Percentiles rank a stretch among this genome's conserved stretches.
Evolutionary conservation across 2,797 vertebrate genomes (phyloP).

Genomic region (Cacajao melanocephalus): DNA sequence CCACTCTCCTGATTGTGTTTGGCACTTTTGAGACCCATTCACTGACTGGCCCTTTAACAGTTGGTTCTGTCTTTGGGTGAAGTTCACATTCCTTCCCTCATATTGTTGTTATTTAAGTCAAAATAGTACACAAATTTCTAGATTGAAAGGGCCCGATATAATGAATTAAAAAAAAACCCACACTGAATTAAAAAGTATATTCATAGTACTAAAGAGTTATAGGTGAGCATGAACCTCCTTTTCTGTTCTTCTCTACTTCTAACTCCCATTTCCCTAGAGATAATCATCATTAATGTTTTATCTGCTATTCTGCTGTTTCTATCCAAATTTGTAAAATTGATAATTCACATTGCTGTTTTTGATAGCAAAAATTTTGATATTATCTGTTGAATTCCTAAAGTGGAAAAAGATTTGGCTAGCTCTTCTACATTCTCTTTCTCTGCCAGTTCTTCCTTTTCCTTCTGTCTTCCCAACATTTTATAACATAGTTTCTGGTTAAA

Average conservation of each 20-base stretch:
- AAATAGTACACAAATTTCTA: not conserved
- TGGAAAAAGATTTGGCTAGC: not conserved
- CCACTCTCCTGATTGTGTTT: constrained; percentile 53
- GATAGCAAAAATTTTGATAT: not conserved
- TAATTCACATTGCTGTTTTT: not conserved
- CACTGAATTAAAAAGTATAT: not conserved
- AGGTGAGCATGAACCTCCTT: not conserved
- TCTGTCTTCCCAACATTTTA: not conserved
- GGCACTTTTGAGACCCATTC: constrained; percentile 47
- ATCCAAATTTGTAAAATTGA: not conserved
- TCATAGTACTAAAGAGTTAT: not conserved
- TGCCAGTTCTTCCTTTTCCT: not conserved
- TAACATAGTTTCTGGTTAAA: constrained; percentile 24
- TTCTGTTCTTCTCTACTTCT: not conserved
- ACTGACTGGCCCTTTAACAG: not conserved
- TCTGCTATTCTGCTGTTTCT: not conserved
- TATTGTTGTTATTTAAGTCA: constrained; percentile 41
- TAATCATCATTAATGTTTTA: not conserved
- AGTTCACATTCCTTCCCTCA: constrained; percentile 27
- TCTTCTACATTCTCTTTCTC: not conserved
- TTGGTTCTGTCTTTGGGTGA: constrained; percentile 18
- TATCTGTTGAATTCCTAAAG: constrained; percentile 1
- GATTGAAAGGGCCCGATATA: not conserved
- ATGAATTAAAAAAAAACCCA: not conserved
- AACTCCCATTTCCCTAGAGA: not conserved